Evolutionary conservation across 37 sponge, comb jelly and placozoan genomes (phyloP), one percentile per base, ranked within the genome.

Genomic region (Halisarca cf. caerulea): DNA sequence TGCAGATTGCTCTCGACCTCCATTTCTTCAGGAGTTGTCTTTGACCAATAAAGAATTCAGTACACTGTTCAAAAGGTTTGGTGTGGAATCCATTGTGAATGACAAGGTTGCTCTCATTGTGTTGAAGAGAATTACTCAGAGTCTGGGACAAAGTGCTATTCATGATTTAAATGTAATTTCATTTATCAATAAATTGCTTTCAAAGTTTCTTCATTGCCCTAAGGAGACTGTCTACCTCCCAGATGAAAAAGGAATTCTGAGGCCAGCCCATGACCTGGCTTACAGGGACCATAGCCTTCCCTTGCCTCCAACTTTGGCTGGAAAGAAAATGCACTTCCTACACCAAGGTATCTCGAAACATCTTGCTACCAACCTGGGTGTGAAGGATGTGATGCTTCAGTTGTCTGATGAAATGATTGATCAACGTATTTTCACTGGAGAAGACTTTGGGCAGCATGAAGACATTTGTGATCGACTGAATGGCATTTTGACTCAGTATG

Each of bases 361-460:
- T 0, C 0, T 23, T 28, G 91, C 88, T 15, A 79, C 64, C 9
- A 35, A 33, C 30, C 53, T 91, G 9, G 91, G 91, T 2, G 87
- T 80, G 4, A 35, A 23, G 3, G 59, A 84, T 43, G 5, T 87
- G 1, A 44, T 91, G 0, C 77, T 79, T 75, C 60, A 84, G 28
- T 39, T 87, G 66, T 20, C 83, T 18, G 78, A 87, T 38, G 75
- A 83, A 23, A 72, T 91, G 35, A 81, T 78, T 32, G 85, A 80
- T 44, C 45, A 85, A 0, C 47, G 38, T 23, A 82, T 91, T 30
- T 35, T 88, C 17, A 34, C 58, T 45, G 92, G 88, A 8, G 74
- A 64, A 58, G 94, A 94, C 38, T 94, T 81, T 90, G 94, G 94
- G 1, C 93, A 93, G 57, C 43, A 87, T 81, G 94, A 94, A 78